phyloP scores from a whole-genome alignment of 2,888 invertebrate genomes.

The Cantharis lateralis region DNA sequence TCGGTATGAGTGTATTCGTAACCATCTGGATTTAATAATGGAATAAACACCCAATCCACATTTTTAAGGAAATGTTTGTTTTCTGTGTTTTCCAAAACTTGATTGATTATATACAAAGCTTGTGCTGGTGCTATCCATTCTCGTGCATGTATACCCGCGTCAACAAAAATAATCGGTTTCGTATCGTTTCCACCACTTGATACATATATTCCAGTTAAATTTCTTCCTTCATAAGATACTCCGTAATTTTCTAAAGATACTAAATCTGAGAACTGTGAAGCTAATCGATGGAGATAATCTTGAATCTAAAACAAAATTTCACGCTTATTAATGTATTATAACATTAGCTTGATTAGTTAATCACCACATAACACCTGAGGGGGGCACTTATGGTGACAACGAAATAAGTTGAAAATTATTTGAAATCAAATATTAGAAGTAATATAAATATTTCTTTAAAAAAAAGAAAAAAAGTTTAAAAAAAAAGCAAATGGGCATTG shows the following conservation, averaged over 20 bases:
- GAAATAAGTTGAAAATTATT: too few species aligned
- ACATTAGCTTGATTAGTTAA: too few species aligned
- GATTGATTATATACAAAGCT: constrained; percentile 67
- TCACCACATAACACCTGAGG: too few species aligned
- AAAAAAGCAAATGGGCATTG: too few species aligned
- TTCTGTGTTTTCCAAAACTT: constrained; percentile 63
- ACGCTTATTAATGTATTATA: too few species aligned
- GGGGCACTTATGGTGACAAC: too few species aligned
- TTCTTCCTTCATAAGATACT: constrained; percentile 62
- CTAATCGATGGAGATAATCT: constrained; percentile 3
- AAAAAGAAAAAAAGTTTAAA: too few species aligned
- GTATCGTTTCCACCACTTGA: constrained; percentile 59
- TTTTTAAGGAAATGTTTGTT: constrained; percentile 61
- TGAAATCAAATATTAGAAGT: too few species aligned
- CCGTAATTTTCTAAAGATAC: constrained; percentile 64
- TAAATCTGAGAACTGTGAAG: constrained; percentile 41
- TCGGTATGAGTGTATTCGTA: constrained; percentile 62
- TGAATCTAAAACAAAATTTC: constrained; percentile 6
- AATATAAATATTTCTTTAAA: too few species aligned
- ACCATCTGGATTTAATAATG: constrained; percentile 75
- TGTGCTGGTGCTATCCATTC: constrained; percentile 75
- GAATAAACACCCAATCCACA: constrained; percentile 70
- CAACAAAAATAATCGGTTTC: constrained; percentile 65
- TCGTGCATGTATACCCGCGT: constrained; percentile 67
- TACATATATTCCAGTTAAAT: constrained; percentile 65